Evolutionary conservation across 2,888 invertebrate genomes (phyloP).

Genomic region (Drosophila macrospina): DNA sequence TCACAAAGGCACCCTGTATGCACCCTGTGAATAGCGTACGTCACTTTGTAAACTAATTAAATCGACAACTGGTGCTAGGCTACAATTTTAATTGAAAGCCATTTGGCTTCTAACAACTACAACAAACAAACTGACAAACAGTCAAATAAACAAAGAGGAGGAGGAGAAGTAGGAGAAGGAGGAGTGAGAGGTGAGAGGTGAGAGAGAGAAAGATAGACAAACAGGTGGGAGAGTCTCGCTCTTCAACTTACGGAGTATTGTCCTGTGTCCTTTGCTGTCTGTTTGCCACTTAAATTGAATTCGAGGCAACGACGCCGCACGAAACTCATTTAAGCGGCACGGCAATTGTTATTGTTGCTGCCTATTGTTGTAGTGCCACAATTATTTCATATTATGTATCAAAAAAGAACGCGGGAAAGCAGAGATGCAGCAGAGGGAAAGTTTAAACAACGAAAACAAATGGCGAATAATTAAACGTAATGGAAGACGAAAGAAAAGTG

Average conservation of each 20-base stretch:
- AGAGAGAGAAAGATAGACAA: not conserved
- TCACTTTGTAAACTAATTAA: conserved; percentile 72
- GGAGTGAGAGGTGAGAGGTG: not conserved
- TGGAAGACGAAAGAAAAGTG: conserved; percentile 56
- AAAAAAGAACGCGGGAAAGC: conserved; percentile 34
- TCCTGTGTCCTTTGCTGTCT: conserved; percentile 12
- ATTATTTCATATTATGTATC: conserved; percentile 62
- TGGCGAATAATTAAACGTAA: conserved; percentile 74
- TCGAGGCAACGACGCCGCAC: conserved; percentile 37
- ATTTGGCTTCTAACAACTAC: conserved; percentile 63
- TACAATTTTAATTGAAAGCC: conserved; percentile 75
- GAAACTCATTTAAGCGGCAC: conserved; percentile 65
- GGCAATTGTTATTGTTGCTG: conserved; percentile 55
- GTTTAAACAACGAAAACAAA: conserved; percentile 54
- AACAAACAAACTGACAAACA: conserved; percentile 26
- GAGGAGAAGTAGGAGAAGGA: too few relatives aligned
- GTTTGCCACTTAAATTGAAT: conserved; percentile 64
- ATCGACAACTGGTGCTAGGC: conserved; percentile 68
- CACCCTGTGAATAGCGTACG: conserved; percentile 31
- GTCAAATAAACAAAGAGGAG: conserved; percentile 37
- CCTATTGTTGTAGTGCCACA: conserved; percentile 38
- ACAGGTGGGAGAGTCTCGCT: not conserved
- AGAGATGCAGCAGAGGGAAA: not conserved
- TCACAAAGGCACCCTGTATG: conserved; percentile 13
- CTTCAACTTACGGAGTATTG: not conserved